Conservation (phyloP, 2,888 invertebrate genomes). For the Cheilosia scutellata region DNA sequence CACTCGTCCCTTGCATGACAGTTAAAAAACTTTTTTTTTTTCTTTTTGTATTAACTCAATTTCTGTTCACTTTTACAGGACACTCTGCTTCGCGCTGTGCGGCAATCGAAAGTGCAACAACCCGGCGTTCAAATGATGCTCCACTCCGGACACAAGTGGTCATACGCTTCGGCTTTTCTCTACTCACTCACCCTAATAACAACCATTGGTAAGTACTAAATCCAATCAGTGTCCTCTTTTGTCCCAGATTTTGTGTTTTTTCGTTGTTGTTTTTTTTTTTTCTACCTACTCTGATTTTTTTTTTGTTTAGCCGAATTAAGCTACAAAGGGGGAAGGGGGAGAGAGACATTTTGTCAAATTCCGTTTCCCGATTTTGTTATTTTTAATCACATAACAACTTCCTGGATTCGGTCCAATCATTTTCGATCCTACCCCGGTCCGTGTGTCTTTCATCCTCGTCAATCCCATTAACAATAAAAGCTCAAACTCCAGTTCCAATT, state of each 20-base stretch:
- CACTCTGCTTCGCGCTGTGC: slow-evolving; percentile 83
- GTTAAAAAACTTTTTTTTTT: background rate
- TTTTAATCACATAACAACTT: slow-evolving; percentile 70
- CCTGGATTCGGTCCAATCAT: slow-evolving; percentile 68
- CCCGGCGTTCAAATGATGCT: slow-evolving; percentile 83
- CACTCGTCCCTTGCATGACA: background rate
- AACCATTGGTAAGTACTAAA: slow-evolving; percentile 91
- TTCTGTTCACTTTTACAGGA: slow-evolving; percentile 79
- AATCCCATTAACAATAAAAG: slow-evolving; percentile 60
- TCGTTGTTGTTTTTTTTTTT: background rate
- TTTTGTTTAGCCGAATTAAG: background rate
- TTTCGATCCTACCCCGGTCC: slow-evolving; percentile 28
- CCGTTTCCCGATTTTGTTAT: slow-evolving; percentile 54
- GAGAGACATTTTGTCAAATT: slow-evolving; percentile 46
- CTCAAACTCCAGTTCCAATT: slow-evolving; percentile 8
- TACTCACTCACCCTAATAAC: slow-evolving; percentile 97
- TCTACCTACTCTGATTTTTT: background rate
- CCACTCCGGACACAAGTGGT: slow-evolving; percentile 90
- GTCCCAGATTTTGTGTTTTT: background rate
- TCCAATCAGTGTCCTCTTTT: slow-evolving; percentile 36
- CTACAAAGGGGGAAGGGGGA: background rate
- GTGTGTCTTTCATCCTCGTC: slow-evolving; percentile 54
- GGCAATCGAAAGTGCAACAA: slow-evolving; percentile 83
- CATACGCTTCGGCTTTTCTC: slow-evolving; percentile 95
- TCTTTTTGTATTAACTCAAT: background rate